Evolutionary conservation across 2,113 vertebrate genomes (phyloP).

Genomic region (Fulica atra): DNA sequence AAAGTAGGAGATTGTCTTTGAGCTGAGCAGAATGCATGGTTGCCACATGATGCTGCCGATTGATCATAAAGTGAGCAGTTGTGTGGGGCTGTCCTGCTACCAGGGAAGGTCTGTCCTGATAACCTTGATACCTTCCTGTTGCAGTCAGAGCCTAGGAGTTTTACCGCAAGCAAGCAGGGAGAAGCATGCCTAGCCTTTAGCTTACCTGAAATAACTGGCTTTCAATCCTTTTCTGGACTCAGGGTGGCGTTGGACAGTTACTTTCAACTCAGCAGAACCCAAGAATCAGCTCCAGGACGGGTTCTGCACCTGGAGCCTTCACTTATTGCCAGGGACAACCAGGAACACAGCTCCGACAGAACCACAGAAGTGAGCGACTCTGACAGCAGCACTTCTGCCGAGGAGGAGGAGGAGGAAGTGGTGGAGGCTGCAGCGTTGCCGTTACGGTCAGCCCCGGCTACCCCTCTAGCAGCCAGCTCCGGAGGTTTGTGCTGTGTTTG

Average conservation of each 20-base stretch:
- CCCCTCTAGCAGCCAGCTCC: not conserved
- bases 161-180: accelerated
- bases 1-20: not conserved
- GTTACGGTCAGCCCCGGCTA: not conserved
- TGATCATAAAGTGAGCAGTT: not conserved
- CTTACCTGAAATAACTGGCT: not conserved
- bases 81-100: not conserved
- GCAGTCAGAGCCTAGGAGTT: not conserved
- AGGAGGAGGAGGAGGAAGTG: conserved; percentile 64
- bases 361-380: conserved; percentile 74
- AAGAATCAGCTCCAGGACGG: not conserved
- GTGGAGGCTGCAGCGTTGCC: not conserved
- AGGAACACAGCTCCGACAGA: conserved; percentile 71
- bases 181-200: not conserved
- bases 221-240: conserved; percentile 23
- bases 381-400: conserved; percentile 56
- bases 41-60: not conserved
- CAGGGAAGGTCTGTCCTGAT: not conserved
- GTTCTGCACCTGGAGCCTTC: conserved; percentile 58
- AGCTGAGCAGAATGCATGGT: not conserved
- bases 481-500: conserved; percentile 38
- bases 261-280: conserved; percentile 80
- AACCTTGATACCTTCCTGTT: not conserved
- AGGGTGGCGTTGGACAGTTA: conserved; percentile 75
- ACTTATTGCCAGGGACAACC: not conserved